Percentiles rank a stretch among this genome's conserved stretches.
These are phyloP conservation scores for Noctua janthina DNA, from an alignment of 2,888 invertebrate species.

Conservation along the genomic window DNA sequence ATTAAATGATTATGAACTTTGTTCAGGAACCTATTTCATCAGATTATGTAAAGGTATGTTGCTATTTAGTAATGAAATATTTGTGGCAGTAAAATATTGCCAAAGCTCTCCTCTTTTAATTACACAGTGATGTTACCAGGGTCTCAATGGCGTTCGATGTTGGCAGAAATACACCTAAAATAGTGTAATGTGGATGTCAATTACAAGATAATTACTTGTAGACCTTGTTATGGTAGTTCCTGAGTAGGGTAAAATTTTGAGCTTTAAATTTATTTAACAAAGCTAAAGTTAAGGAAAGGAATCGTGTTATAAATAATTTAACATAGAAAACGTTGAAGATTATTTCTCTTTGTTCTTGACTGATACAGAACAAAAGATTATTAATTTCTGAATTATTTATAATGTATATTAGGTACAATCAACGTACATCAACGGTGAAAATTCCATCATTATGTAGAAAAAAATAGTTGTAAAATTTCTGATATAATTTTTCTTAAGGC, in stretches of 20 bases:
- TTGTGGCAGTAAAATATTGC: not conserved
- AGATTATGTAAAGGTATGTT: not conserved
- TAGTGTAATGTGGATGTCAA: not conserved
- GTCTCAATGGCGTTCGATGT: not conserved
- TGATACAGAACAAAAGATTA: not conserved
- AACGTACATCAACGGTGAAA: not conserved
- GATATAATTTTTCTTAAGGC: not conserved
- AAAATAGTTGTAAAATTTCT: constrained; percentile 1
- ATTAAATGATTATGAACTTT: not conserved
- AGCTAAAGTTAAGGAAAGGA: not conserved
- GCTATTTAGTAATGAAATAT: not conserved
- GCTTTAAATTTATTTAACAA: not conserved
- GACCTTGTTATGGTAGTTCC: not conserved
- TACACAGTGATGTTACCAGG: not conserved
- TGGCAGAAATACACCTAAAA: not conserved
- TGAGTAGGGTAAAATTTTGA: not conserved
- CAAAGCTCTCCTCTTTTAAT: not conserved
- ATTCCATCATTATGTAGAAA: constrained; percentile 9
- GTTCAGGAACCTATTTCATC: not conserved
- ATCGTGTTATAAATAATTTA: not conserved
- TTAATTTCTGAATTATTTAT: not conserved
- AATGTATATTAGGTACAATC: not conserved
- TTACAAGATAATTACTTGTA: not conserved
- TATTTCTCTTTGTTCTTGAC: not conserved
- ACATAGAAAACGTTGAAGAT: not conserved